phyloP scores from a whole-genome alignment of 1,140 invertebrate genomes.

The Aethina tumida region DNA sequence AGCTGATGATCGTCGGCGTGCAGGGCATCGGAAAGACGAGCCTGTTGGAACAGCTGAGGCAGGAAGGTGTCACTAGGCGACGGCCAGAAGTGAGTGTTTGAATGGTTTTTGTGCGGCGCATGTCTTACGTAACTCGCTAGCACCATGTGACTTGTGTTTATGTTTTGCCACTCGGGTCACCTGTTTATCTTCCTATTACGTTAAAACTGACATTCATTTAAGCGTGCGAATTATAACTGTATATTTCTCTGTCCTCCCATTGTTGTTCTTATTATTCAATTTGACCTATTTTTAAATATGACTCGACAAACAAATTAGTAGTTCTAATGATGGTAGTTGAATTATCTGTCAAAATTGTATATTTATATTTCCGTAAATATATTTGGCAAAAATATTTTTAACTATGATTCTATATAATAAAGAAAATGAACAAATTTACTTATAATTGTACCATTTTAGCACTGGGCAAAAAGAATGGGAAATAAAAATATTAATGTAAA shows the following conservation, averaged over 20 bases:
- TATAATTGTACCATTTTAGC: conserved; percentile 39
- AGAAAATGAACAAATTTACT: conserved; percentile 10
- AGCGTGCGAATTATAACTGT: too few species aligned
- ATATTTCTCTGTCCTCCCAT: too few species aligned
- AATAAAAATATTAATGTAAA: conserved; percentile 72
- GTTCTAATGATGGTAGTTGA: too few species aligned
- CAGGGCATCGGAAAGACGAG: conserved; percentile 94
- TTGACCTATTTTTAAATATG: too few species aligned
- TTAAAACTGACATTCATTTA: conserved; percentile 8
- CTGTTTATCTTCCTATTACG: conserved; percentile 3
- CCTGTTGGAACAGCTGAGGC: conserved; percentile 74
- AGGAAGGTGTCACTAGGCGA: conserved; percentile 71
- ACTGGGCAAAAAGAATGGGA: conserved; percentile 92
- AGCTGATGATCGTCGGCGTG: conserved; percentile 94
- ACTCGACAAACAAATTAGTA: too few species aligned
- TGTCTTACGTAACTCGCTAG: not conserved
- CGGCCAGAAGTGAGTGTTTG: conserved; percentile 56
- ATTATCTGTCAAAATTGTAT: too few species aligned
- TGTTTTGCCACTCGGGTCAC: too few species aligned
- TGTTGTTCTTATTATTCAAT: too few species aligned
- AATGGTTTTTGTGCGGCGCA: conserved; percentile 3
- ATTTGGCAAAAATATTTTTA: too few species aligned
- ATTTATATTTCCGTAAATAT: too few species aligned
- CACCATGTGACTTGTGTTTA: not conserved
- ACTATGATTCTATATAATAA: too few species aligned